A percentile compares a stretch with the other conserved stretches of the same genome.
phyloP scores from a whole-genome alignment of 2,888 invertebrate genomes.

The Sminthurides aquaticus region DNA sequence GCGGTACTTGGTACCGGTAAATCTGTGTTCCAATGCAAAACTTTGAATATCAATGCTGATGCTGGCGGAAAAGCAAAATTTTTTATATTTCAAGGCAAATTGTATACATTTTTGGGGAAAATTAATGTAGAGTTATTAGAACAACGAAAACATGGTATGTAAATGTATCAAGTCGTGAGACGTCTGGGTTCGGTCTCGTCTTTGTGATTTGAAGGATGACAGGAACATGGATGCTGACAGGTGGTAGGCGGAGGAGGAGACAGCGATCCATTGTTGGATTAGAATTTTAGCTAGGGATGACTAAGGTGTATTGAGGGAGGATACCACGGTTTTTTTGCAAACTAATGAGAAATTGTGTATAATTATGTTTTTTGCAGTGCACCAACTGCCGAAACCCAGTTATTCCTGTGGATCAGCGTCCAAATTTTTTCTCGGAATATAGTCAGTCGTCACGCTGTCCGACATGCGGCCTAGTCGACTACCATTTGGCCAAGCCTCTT shows the following conservation, averaged over 20 bases:
- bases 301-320: too few relatives aligned
- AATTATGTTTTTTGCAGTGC: conserved; percentile 71
- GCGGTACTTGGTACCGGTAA: neutral
- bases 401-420: conserved; percentile 73
- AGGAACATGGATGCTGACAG: too few relatives aligned
- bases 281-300: too few relatives aligned
- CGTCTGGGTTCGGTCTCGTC: too few relatives aligned
- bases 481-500: conserved; percentile 90
- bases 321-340: too few relatives aligned
- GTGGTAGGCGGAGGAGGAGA: too few relatives aligned
- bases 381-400: conserved; percentile 84
- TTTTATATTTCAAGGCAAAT: neutral
- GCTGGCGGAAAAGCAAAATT: too few relatives aligned
- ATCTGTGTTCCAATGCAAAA: neutral
- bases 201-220: too few relatives aligned
- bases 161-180: neutral
- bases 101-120: conserved; percentile 1
- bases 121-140: conserved; percentile 15
- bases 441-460: conserved; percentile 85
- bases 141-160: neutral
- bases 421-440: conserved; percentile 91
- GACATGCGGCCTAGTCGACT: conserved; percentile 80
- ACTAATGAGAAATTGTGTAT: too few relatives aligned
- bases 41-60: too few relatives aligned
- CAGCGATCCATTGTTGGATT: too few relatives aligned